Evolutionary conservation across 1,140 invertebrate genomes (phyloP).

Genomic region (Drosophila malerkotliana): DNA sequence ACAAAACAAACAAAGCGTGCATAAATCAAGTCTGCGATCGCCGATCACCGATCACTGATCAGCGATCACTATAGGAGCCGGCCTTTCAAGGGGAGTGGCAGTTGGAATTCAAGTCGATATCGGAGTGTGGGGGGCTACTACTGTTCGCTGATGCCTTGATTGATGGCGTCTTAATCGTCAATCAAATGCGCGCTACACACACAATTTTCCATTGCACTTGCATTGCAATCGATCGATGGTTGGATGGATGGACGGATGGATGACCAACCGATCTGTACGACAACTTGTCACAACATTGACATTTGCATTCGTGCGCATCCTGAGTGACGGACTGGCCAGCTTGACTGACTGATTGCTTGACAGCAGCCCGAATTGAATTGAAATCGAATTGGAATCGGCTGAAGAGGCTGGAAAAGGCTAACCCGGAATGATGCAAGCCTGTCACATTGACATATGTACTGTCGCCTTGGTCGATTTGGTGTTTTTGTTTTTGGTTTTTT

Average conservation of each 20-base stretch:
- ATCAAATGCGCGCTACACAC: constrained; percentile 78
- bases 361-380: constrained; percentile 32
- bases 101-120: background rate
- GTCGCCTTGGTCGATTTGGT: constrained; percentile 19
- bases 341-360: constrained; percentile 79
- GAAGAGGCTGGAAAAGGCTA: constrained; percentile 10
- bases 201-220: constrained; percentile 69
- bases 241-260: constrained; percentile 7
- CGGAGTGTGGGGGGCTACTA: constrained; percentile 43
- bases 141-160: constrained; percentile 76
- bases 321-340: constrained; percentile 64
- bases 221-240: constrained; percentile 23
- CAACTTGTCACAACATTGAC: constrained; percentile 80
- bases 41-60: constrained; percentile 46
- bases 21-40: constrained; percentile 70
- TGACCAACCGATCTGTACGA: constrained; percentile 50
- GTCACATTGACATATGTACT: constrained; percentile 80
- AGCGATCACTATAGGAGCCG: constrained; percentile 8
- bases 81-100: constrained; percentile 15
- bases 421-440: constrained; percentile 59
- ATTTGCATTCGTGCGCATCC: constrained; percentile 81
- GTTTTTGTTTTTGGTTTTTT: constrained; percentile 8
- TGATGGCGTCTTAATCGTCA: constrained; percentile 83
- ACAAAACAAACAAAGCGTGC: constrained; percentile 67
- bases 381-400: background rate